Evolutionary conservation across 2,113 vertebrate species (phyloP).

Genomic region (Trichomycterus rosablanca): DNA sequence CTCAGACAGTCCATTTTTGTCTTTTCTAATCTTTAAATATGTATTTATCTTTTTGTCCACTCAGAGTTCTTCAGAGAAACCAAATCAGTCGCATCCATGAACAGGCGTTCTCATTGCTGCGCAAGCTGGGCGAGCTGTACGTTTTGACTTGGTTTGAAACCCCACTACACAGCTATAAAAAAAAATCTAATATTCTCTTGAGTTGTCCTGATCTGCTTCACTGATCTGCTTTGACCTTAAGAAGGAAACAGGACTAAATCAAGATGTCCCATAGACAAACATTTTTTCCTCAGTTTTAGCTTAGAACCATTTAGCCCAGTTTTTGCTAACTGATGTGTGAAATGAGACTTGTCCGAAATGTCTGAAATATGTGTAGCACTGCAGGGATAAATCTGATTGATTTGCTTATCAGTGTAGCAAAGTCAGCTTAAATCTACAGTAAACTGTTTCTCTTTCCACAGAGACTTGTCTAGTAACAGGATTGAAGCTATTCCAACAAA

Average conservation of each 20-base stretch:
- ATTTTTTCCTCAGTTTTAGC: too few species aligned
- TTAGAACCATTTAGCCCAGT: neutral
- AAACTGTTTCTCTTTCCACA: conserved; percentile 61
- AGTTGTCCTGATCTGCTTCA: conserved; percentile 31
- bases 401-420: conserved; percentile 10
- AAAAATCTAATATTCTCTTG: conserved; percentile 14
- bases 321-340: conserved; percentile 2
- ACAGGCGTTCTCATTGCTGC: conserved; percentile 81
- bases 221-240: neutral
- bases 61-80: conserved; percentile 84
- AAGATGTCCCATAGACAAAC: too few species aligned
- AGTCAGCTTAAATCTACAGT: neutral
- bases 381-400: conserved; percentile 1
- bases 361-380: neutral
- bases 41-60: conserved; percentile 37
- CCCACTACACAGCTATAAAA: conserved; percentile 16
- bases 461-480: conserved; percentile 87
- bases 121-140: conserved; percentile 87
- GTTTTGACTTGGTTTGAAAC: conserved; percentile 50
- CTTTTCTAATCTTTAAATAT: too few species aligned
- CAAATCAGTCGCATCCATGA: conserved; percentile 79
- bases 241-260: neutral
- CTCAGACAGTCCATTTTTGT: too few species aligned
- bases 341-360: conserved; percentile 14
- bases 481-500: conserved; percentile 76